Evolutionary conservation across 2,113 vertebrate species (phyloP), one percentile per base, ranked within the genome.

Genomic region (Chitala chitala): DNA sequence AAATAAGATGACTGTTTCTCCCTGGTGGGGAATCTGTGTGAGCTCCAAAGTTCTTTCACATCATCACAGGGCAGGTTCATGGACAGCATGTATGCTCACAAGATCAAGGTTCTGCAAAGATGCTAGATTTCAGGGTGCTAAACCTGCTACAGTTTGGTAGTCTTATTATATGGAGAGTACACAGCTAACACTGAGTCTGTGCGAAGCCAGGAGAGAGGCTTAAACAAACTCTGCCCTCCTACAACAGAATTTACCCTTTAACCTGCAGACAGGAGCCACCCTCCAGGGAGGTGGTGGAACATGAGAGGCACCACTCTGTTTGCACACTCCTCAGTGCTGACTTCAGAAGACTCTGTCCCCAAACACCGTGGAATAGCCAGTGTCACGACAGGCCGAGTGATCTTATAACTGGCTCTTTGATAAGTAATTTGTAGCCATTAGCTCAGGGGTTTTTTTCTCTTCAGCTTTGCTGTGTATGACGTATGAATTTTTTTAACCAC

Each of bases 221-320:
- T 74, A 33, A 74, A 50, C 56, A 74, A 74, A 74, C 72, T 17
- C 29, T 12, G 64, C 73, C 61, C 53, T 50, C 38, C 53, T 56
- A 13, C 48, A 50, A 26, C 4, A 44, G 31, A 24, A 69, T 53
- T 75, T 75, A 69, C 50, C 17, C 33, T 75, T 75, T 75, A 69
- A 75, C 74, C 53, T 40, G 26, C 17, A 8, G 36, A 29, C 13
- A 69, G 65, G 50, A 53, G 12, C 17, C 42, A 8, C 26, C 22
- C 17, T 17, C 17, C 29, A 22, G 10, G 63, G 63, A 55, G 33
- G 59, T 42, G 15, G 61, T 3, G 5, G 10, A 3, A 66, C 54
- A 70, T 33, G 55, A 29, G 44, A 70, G 31, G 44, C 20, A 44
- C 54, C 31, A 55, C 74, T 70, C 44, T 70, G 74, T 75, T 75